Evolutionary conservation across 1,140 invertebrate genomes (phyloP).

Genomic region (Tetramorium parvispinum): DNA sequence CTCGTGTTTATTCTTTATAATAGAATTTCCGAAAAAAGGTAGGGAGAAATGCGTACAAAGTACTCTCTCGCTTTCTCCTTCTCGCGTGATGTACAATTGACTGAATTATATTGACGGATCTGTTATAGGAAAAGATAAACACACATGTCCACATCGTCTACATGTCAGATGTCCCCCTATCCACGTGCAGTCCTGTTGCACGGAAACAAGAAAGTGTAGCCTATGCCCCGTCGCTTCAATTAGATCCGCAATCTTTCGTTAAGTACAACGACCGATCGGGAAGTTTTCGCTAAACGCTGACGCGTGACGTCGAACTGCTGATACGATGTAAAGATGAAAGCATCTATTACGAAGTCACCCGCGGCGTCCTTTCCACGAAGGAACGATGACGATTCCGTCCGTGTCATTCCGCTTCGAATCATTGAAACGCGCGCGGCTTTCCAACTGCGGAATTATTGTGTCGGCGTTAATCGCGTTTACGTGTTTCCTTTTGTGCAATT

Average conservation of each 20-base stretch:
- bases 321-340: constrained; percentile 32
- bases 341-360: not conserved
- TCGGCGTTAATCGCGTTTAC: constrained; percentile 26
- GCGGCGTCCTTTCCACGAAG: constrained; percentile 3
- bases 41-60: not conserved
- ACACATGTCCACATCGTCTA: not conserved
- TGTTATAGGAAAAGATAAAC: constrained; percentile 2
- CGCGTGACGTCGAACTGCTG: constrained; percentile 1
- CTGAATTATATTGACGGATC: constrained; percentile 23
- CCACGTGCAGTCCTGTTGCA: not conserved
- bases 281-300: constrained; percentile 11
- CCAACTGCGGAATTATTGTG: not conserved
- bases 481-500: constrained; percentile 20
- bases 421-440: not conserved
- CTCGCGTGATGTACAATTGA: not conserved
- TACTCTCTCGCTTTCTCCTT: constrained; percentile 9
- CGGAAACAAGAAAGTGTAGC: constrained; percentile 7
- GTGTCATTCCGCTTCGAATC: not conserved
- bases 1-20: not conserved
- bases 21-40: not conserved
- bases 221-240: not conserved
- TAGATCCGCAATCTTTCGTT: constrained; percentile 13
- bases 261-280: constrained; percentile 8
- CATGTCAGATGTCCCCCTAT: not conserved
- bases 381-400: constrained; percentile 50